Conservation (phyloP, 1,140 invertebrate genomes). For the Diplogasteroides magnus region DNA sequence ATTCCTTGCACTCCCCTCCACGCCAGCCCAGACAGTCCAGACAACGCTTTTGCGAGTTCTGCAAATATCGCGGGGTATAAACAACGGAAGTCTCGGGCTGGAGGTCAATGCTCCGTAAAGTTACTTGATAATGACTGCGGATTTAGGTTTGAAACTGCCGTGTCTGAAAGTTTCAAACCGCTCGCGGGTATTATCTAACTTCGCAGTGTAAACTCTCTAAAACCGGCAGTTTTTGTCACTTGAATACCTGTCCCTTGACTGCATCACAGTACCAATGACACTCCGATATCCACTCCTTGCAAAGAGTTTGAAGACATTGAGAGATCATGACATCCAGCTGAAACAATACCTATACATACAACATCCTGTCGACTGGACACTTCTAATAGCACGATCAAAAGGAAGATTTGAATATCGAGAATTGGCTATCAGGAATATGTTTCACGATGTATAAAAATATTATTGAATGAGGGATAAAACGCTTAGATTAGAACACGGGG, state of each 20-base stretch:
- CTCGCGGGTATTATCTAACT: no score
- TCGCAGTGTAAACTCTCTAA: constrained; percentile 4
- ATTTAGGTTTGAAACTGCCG: no score
- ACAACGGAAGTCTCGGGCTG: no score
- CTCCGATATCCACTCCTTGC: constrained; percentile 36
- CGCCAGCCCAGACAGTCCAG: constrained; percentile 30
- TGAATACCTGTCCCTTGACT: constrained; percentile 14
- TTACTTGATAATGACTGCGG: no score
- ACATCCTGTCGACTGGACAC: neutral
- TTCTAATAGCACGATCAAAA: no score
- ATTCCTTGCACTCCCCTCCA: constrained; percentile 29
- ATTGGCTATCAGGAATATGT: no score
- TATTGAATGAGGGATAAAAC: no score
- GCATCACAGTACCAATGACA: constrained; percentile 36
- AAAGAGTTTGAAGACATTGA: constrained; percentile 31
- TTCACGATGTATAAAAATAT: no score
- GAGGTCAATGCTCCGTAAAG: no score
- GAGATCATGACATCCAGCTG: constrained; percentile 30
- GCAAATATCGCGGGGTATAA: neutral
- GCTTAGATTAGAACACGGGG: no score
- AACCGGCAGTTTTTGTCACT: neutral
- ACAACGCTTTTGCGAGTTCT: constrained; percentile 26
- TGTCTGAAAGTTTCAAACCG: no score
- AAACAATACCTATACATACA: neutral
- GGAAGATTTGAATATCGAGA: no score